Percentiles rank a stretch among this genome's conserved stretches.
These are phyloP conservation scores for Brachypterus glaber DNA, from an alignment of 2,888 invertebrate genomes.

Conservation along the genomic window DNA sequence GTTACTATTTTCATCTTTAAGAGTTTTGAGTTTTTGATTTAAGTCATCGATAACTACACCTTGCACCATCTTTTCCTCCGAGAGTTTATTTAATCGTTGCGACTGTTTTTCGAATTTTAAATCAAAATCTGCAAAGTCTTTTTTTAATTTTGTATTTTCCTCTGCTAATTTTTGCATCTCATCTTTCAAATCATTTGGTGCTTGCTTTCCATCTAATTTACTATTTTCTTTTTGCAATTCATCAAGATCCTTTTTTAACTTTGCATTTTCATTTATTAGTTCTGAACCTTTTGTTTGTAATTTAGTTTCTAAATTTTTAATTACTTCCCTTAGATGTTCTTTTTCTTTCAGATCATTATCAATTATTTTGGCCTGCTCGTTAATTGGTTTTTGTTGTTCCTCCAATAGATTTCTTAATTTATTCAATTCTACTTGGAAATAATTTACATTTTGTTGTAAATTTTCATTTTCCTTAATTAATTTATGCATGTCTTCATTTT, in stretches of 20 bases:
- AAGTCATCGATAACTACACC: constrained; percentile 10
- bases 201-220: constrained; percentile 13
- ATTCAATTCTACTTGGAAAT: no score
- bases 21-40: constrained; percentile 9
- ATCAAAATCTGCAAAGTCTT: constrained; percentile 14
- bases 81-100: neutral
- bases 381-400: constrained; percentile 22
- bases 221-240: constrained; percentile 21
- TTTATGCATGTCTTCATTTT: no score
- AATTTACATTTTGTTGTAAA: constrained; percentile 21
- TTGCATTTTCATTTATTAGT: constrained; percentile 23
- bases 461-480: constrained; percentile 27
- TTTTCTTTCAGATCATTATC: constrained; percentile 24
- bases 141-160: constrained; percentile 16
- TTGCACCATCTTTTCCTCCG: neutral
- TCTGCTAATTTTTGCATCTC: no score
- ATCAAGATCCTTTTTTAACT: constrained; percentile 18
- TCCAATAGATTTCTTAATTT: constrained; percentile 26
- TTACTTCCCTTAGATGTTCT: no score
- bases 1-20: constrained; percentile 12
- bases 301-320: no score
- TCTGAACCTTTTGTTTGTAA: no score
- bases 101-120: constrained; percentile 1
- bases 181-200: constrained; percentile 12
- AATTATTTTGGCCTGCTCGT: constrained; percentile 23